Percentiles rank a stretch among this genome's conserved stretches.
Evolutionary conservation across 2,113 vertebrate genomes (phyloP).

Genomic region (Sylvia atricapilla): DNA sequence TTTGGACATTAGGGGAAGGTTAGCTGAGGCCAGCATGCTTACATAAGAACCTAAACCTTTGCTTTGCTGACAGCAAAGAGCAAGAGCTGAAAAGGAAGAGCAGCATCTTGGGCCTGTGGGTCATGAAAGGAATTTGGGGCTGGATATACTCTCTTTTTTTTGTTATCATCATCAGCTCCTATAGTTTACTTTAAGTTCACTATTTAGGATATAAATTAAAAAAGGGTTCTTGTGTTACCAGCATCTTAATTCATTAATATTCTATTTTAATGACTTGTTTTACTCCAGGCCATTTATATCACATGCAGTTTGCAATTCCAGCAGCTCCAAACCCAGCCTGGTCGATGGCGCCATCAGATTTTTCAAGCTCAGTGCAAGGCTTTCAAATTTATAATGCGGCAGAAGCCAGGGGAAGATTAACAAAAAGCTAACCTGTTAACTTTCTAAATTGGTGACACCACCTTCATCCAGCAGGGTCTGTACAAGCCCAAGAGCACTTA

Average conservation of each 20-base stretch:
- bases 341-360: background rate
- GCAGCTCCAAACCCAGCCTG: background rate
- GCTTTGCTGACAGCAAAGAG: background rate
- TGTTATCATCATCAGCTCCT: background rate
- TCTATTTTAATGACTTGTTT: constrained; percentile 45
- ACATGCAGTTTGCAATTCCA: background rate
- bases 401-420: background rate
- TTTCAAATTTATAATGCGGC: background rate
- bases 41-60: constrained; percentile 1
- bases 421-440: background rate
- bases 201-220: constrained; percentile 6
- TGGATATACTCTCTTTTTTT: background rate
- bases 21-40: constrained; percentile 44
- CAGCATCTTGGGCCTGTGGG: background rate
- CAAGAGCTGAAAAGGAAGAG: background rate
- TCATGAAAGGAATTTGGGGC: background rate
- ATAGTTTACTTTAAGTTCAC: background rate
- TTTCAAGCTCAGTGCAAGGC: background rate
- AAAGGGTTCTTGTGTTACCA: background rate
- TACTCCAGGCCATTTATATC: constrained; percentile 35
- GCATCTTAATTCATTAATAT: constrained; percentile 23
- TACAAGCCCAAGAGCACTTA: background rate
- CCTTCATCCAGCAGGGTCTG: background rate
- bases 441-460: background rate
- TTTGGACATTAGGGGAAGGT: constrained; percentile 19